Base-by-base conservation (phyloP, 2,888 invertebrate species). In the Dicyrtoma fusca region DNA sequence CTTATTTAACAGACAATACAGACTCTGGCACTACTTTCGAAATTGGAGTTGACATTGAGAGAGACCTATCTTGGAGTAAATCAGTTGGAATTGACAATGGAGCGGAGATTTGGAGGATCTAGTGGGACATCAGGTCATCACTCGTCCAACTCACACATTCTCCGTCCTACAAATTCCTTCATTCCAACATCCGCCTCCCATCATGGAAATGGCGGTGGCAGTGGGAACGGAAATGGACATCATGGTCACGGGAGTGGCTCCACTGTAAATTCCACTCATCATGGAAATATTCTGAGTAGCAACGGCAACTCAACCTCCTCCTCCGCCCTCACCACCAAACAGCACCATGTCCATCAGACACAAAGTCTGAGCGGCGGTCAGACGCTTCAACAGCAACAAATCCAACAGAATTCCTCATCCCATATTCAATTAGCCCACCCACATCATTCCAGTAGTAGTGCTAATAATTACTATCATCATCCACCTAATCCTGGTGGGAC, bases 161-260 rank as follows among this genome's bases (percentile, higher is more conserved):
- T 68, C 25, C 61, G 49, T 14, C 42, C 63, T 55, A 70, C 71
- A 70, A 80, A 77, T 76, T 80, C 79, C 59, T 80, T 80, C 61
- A 80, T 80, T 26, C 79, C 79, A 44, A 78, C 78, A 19, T 74
- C 79, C 14, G 73, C 78, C 61, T 62, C 74, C 3, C 62, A 72
- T 34, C 73, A 71, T 44, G 70, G 57, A 6, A 55, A 68, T 44
- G 57, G 72, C 53, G 75, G 76, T 25, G 55, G 70, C 42, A 62
- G 49, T 4, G 34, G 34, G 34, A 34, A 5, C 8, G 34, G 34
- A 19, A 55, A 68, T 57, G 68, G 72, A 62, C 76, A 77, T 42
- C 61, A 72, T 47, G 65, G 76, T 44, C 21, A 61, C 13, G 49
- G 26, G 14, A 23, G 23, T 21, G 13, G 21, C 13, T 25, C 55